These are phyloP conservation scores for Hozukius guyotensis DNA, from an alignment of 2,797 vertebrate genomes.

Conservation along the genomic window DNA sequence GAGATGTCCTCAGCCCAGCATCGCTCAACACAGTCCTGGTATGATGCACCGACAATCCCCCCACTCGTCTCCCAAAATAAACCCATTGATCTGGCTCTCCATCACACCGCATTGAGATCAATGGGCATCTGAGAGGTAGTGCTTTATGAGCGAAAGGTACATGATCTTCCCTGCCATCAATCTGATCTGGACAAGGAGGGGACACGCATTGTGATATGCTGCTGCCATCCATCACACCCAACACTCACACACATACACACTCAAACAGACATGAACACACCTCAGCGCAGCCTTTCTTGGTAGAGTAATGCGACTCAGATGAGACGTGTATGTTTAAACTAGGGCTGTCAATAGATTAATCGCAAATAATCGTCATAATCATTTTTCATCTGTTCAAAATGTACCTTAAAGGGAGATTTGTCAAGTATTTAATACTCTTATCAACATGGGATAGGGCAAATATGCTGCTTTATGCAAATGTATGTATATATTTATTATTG, in stretches of 20 bases:
- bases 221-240: constrained; percentile 64
- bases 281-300: background rate
- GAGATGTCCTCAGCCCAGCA: constrained; percentile 50
- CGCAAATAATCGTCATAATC: no score
- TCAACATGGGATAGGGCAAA: no score
- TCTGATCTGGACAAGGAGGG: constrained; percentile 68
- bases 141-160: constrained; percentile 76
- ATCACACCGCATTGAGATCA: constrained; percentile 78
- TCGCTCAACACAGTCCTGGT: constrained; percentile 56
- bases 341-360: no score
- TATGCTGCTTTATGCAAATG: no score
- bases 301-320: constrained; percentile 2
- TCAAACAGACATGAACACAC: constrained; percentile 8
- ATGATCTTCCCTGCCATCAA: constrained; percentile 73
- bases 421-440: no score
- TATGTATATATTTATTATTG: no score
- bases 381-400: no score
- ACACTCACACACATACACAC: background rate
- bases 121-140: constrained; percentile 71
- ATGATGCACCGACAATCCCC: constrained; percentile 68
- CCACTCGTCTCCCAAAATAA: constrained; percentile 74
- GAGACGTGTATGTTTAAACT: background rate
- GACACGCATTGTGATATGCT: constrained; percentile 67
- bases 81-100: constrained; percentile 77
- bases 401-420: no score